Base-by-base conservation (phyloP, 2,797 vertebrate genomes). In the Gallirallus australis region DNA sequence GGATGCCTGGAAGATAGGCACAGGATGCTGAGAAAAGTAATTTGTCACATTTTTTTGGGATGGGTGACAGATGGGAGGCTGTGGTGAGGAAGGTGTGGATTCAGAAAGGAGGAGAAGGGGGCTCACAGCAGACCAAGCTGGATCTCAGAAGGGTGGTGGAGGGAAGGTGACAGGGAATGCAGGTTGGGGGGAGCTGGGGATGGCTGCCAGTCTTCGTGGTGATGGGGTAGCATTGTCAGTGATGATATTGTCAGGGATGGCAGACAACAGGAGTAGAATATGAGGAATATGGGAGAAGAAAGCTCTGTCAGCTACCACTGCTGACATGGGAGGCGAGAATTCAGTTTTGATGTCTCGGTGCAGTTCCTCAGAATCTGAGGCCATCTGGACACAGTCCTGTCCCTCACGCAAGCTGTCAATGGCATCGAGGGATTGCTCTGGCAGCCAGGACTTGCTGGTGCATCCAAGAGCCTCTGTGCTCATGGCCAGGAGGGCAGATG, bases 341-440 rank as follows among this genome's bases (percentile, higher is more conserved):
- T 93, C 79, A 77, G 86, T 89, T 87, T 71, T 80, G 80, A 93
- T 94, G 78, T 89, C 86, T 82, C 94, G 71, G 54, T 5, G 83
- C 50, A 95, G 81, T n/a, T 90, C 95, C 88, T 97, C 71, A 52
- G 90, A 97, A 94, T 93, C 95, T 85, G 83, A 78, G 96, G 94
- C 94, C 96, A 96, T 96, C 96, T 96, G 96, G 96, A 94, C 90
- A 59, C 79, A 72, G 78, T 96, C 92, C 71, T 95, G 93, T 96
- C 93, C 93, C 92, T 89, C 82, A 39, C 52, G 68, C 96, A 95
- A 96, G 95, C 95, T 96, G 96, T 95, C 90, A 78, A 69, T 4
- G 0, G 84, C 89, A 89, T 71, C 2, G 11, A 94, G 96, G 92
- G 92, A 94, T 85, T 82, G 89, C 65, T 93, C 90, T 96, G 95